Conservation (phyloP, 2,113 vertebrate species). For the Gadus chalcogrammus region DNA sequence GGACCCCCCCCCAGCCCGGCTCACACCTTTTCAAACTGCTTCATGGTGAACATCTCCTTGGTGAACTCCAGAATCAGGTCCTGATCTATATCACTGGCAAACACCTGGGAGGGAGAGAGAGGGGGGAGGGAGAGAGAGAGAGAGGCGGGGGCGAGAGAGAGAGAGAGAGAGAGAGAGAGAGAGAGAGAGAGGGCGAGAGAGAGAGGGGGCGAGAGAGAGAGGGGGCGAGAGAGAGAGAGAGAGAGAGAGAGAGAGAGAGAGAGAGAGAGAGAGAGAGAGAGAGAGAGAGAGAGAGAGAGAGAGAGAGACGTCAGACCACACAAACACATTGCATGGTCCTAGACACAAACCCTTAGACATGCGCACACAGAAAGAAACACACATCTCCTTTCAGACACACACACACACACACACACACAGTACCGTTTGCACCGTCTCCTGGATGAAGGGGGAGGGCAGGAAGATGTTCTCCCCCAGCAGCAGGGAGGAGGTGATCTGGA, state of each 20-base stretch:
- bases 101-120: constrained; percentile 70
- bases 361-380: neutral
- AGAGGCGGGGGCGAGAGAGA: neutral
- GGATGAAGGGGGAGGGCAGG: constrained; percentile 74
- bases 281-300: neutral
- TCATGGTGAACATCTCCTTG: constrained; percentile 87
- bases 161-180: too few relatives aligned
- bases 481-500: constrained; percentile 81
- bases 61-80: constrained; percentile 82
- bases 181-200: too few relatives aligned
- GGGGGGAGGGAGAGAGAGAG: neutral
- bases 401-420: neutral
- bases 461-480: constrained; percentile 80
- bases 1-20: too few relatives aligned
- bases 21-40: constrained; percentile 89
- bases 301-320: neutral
- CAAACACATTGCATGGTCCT: neutral
- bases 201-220: neutral
- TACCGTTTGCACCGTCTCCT: constrained; percentile 82
- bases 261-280: too few relatives aligned
- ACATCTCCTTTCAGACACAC: neutral
- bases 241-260: neutral
- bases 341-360: neutral
- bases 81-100: constrained; percentile 74
- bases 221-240: too few relatives aligned